Base-by-base conservation (phyloP, 2,113 vertebrate genomes). In the Oncorhynchus clarkii region DNA sequence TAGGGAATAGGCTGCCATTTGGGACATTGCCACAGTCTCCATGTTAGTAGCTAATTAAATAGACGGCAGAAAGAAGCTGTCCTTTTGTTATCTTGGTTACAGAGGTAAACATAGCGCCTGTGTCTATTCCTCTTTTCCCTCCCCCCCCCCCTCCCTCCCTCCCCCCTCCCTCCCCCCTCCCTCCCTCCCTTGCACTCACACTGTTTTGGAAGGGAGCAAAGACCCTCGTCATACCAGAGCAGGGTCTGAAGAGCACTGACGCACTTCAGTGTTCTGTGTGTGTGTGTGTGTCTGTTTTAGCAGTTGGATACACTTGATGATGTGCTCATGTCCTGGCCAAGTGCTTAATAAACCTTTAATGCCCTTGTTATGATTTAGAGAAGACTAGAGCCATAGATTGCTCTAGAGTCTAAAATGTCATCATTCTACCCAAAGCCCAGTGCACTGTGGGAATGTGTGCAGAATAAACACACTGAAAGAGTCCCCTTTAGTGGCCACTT, bases 51-150 rank as follows among this genome's bases (percentile, higher is more conserved):
- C 24, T 67, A 31, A 67, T 67, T 29, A 67, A 29, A 67, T 29
- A 67, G 65, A 67, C 27, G 27, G 65, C 27, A 67, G 24, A 67
- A 45, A 29, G 65, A 67, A 57, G 65, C 65, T 67, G 27, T 67
- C 27, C 12, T 48, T 18, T 79, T 70, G 62, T 75, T 62, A 73
- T 76, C 76, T 57, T 76, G 73, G 5, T 67, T 72, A 22, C 70
- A 78, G 62, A 13, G 67, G 65, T 29, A n/a, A 84, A 82, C 69
- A 82, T 65, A 80, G 34, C 74, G 78, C 62, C 65, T 73, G 67
- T 70, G 77, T 60, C 16, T 67, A 22, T 60, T 39, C 71, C 48
- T 70, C 54, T 26, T 31, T 29, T 64, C 57, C 22, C 54, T 71
- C 20, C 29, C 48, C 67, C 54, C 29, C n/a, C 72, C 62, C 68